These are phyloP conservation scores for Diarsia dahlii DNA, from an alignment of 2,888 invertebrate genomes.

Conservation along the genomic window DNA sequence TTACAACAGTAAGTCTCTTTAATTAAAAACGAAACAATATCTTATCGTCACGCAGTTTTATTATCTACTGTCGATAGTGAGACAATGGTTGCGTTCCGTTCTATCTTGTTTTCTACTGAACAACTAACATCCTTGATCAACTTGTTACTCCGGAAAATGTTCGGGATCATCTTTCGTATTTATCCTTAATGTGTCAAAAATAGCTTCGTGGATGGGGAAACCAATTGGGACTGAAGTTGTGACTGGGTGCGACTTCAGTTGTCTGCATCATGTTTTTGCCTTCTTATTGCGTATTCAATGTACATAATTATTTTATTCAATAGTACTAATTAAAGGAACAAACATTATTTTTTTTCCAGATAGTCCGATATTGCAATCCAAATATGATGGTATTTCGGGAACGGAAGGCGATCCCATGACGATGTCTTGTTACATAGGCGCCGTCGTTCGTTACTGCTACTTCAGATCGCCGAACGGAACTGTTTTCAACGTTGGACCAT, in stretches of 20 bases:
- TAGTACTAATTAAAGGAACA: not conserved
- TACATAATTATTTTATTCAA: not conserved
- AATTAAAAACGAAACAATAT: not conserved
- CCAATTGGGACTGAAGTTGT: not conserved
- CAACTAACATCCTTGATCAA: not conserved
- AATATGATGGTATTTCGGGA: not conserved
- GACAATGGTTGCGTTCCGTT: not conserved
- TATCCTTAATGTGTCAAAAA: not conserved
- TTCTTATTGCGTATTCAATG: not conserved
- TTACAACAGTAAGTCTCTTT: not conserved
- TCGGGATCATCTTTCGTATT: not conserved
- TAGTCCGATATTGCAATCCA: conserved; percentile 68
- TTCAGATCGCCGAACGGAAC: conserved; percentile 82
- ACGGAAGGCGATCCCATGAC: conserved; percentile 70
- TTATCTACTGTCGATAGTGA: not conserved
- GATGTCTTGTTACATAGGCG: conserved; percentile 78
- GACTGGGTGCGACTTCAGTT: not conserved
- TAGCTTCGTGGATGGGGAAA: not conserved
- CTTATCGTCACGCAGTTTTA: not conserved
- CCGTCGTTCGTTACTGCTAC: conserved; percentile 83
- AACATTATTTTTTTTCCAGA: conserved; percentile 63
- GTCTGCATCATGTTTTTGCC: not conserved
- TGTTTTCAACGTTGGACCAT: conserved; percentile 76
- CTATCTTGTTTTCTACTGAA: not conserved
- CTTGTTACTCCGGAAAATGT: not conserved